Evolutionary conservation across 2,888 invertebrate species (phyloP).

Genomic region (Hipparchia semele): DNA sequence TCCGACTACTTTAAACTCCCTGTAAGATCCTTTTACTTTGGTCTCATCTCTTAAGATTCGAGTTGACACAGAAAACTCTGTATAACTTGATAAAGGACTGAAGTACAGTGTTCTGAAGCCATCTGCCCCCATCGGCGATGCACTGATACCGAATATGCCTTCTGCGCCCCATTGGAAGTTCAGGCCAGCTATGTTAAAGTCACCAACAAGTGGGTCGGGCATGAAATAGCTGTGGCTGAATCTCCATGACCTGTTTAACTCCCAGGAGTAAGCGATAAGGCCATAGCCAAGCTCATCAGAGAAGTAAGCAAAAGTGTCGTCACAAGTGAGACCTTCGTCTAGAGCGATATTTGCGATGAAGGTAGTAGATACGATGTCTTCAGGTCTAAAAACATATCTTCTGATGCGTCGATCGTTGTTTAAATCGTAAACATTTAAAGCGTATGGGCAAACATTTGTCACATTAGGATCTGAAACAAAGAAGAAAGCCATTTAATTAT

Average conservation of each 20-base stretch:
- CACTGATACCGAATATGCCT: constrained; percentile 90
- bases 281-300: constrained; percentile 93
- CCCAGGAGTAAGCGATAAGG: constrained; percentile 90
- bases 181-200: constrained; percentile 90
- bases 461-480: constrained; percentile 69
- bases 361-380: constrained; percentile 89
- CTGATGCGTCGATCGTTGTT: constrained; percentile 87
- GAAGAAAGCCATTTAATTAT: background rate
- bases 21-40: constrained; percentile 86
- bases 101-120: constrained; percentile 90
- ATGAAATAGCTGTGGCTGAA: constrained; percentile 90
- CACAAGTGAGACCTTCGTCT: constrained; percentile 88
- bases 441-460: constrained; percentile 90
- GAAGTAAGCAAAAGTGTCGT: constrained; percentile 90
- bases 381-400: constrained; percentile 86
- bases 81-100: constrained; percentile 89
- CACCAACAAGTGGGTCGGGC: constrained; percentile 91
- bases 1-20: constrained; percentile 86
- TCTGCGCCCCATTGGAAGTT: constrained; percentile 94
- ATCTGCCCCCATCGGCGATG: constrained; percentile 86
- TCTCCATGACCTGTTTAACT: constrained; percentile 90
- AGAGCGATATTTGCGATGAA: constrained; percentile 95
- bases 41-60: constrained; percentile 86
- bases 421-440: constrained; percentile 90
- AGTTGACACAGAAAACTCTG: constrained; percentile 91